Evolutionary conservation across 1,140 invertebrate species (phyloP).

Genomic region (Phthorimaea operculella): DNA sequence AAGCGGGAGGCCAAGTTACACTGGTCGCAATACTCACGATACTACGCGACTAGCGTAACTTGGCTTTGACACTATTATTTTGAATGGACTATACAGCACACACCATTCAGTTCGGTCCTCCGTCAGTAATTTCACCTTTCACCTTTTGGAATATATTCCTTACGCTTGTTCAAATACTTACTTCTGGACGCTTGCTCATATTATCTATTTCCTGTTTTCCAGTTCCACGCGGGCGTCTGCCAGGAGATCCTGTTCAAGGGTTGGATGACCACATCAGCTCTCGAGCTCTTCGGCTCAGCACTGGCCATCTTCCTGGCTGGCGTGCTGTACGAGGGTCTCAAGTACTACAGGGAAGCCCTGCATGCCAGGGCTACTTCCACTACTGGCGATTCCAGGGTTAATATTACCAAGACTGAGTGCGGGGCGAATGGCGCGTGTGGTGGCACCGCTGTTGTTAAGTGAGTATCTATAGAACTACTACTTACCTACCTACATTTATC

Average conservation of each 20-base stretch:
- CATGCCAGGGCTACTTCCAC: slow-evolving; percentile 77
- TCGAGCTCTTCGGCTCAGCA: slow-evolving; percentile 83
- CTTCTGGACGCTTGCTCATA: too few species aligned
- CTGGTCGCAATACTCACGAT: too few species aligned
- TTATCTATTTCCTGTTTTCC: slow-evolving; percentile 62
- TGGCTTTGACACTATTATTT: too few species aligned
- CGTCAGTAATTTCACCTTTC: too few species aligned
- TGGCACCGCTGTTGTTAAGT: slow-evolving; percentile 58
- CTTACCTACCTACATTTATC: too few species aligned
- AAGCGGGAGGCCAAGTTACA: too few species aligned
- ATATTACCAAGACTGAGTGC: slow-evolving; percentile 72
- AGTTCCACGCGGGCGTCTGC: slow-evolving; percentile 82
- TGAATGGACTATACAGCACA: too few species aligned
- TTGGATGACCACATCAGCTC: slow-evolving; percentile 79
- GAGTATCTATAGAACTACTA: too few species aligned
- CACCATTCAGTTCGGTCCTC: too few species aligned
- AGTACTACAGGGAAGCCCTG: slow-evolving; percentile 87
- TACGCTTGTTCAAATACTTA: too few species aligned
- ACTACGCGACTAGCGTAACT: too few species aligned
- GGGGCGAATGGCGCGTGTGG: slow-evolving; percentile 73
- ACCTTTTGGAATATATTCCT: too few species aligned
- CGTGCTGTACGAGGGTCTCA: slow-evolving; percentile 89
- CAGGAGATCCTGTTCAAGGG: slow-evolving; percentile 82
- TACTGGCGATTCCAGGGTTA: slow-evolving; percentile 73
- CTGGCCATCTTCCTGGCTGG: slow-evolving; percentile 88